Evolutionary conservation across 2,888 invertebrate species (phyloP).

Genomic region (Dyspetes luteomarginatus): DNA sequence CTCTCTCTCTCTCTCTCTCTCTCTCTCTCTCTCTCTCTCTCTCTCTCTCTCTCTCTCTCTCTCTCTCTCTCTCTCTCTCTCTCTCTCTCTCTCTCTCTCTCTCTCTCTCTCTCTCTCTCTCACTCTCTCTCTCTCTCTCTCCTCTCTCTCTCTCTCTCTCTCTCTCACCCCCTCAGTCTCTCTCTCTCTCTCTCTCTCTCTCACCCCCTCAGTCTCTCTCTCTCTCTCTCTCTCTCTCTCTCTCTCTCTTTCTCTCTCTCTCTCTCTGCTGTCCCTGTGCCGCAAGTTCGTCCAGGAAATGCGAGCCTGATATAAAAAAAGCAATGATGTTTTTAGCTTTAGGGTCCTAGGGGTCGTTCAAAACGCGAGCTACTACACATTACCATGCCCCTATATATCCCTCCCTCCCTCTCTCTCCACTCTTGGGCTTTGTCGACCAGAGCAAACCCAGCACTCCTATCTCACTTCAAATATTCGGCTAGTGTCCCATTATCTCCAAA

Average conservation of each 20-base stretch:
- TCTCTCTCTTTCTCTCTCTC: no score
- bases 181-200: no score
- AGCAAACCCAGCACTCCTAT: conserved; percentile 30
- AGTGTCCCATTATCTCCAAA: neutral
- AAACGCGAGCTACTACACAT: conserved; percentile 21
- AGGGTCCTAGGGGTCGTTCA: conserved; percentile 25
- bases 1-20: no score
- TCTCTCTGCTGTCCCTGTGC: conserved; percentile 46
- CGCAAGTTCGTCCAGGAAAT: conserved; percentile 48
- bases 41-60: conserved; percentile 6
- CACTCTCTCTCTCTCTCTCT: no score
- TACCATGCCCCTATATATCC: neutral
- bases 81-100: no score
- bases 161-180: no score
- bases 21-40: no score
- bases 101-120: no score
- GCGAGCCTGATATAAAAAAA: neutral
- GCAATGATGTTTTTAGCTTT: conserved; percentile 40
- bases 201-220: no score
- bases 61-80: no score
- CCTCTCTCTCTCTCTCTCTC: no score
- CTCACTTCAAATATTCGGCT: conserved; percentile 41
- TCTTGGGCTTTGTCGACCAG: conserved; percentile 31
- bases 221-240: no score
- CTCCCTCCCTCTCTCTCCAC: neutral